Evolutionary conservation across 2,888 invertebrate genomes (phyloP), one percentile per base, ranked within the genome.

Genomic region (Alviniconcha strummeri): DNA sequence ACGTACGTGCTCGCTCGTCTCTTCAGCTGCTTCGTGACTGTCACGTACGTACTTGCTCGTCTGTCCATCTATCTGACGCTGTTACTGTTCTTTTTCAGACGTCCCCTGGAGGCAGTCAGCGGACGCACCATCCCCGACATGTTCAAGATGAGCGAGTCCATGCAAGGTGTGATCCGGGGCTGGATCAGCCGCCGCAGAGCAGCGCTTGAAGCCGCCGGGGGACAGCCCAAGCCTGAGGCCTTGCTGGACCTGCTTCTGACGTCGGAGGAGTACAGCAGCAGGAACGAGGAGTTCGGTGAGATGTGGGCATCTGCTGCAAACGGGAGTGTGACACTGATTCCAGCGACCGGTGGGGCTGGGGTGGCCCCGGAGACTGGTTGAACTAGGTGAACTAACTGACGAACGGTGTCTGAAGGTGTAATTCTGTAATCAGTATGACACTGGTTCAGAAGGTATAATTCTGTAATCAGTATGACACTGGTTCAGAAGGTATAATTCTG

Each of bases 231-330:
- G 19, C 75, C 81, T 0, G 72, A 85, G 5, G 83, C 85, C 19
- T 74, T 86, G 19, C 79, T 86, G 69, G 84, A 86, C 52, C 52
- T 74, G 19, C 82, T 86, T 55, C 83, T 86, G 15, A 74, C 71
- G 19, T 82, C 84, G 52, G 82, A 84, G 17, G 84, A 85, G 72
- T 86, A 85, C 77, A 57, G 60, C 8, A 36, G 13, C 52, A 80
- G 81, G 57, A 81, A 81, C 7, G 84, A 86, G 76, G 80, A 74
- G 5, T 77, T 82, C 57, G 86, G 84, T 86, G 54, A 85, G 82
- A 57, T 19, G 0, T 13, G 69, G 36, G 1, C 36, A 36, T 36
- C 36, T 8, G 8, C 11, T 67, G 52, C 5, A n/a, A 75, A n/a
- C 19, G n/a, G 11, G 0, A 5, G 77, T 55, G 3, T 67, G 67